These are phyloP conservation scores for Drosophila chauvacae DNA, from an alignment of 1,140 invertebrate species.

Conservation along the genomic window DNA sequence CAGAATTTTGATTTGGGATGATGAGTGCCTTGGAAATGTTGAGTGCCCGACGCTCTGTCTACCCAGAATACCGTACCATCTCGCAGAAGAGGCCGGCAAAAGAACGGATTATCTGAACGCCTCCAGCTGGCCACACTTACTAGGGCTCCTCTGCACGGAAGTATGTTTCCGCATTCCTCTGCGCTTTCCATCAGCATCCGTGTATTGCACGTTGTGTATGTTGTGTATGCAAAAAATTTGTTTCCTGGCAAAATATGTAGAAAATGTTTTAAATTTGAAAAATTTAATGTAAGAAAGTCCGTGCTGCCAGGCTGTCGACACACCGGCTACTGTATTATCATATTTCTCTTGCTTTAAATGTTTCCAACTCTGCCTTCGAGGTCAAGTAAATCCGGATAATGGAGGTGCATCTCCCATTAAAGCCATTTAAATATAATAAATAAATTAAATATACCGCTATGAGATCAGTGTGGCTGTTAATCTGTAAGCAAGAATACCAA, in stretches of 20 bases:
- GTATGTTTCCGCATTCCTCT: not conserved
- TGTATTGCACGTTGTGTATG: not conserved
- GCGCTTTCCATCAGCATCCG: not conserved
- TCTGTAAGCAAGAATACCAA: not conserved
- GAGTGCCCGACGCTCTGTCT: constrained; percentile 1
- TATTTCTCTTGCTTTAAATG: not conserved
- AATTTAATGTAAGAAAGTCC: not conserved
- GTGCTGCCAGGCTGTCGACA: constrained; percentile 1
- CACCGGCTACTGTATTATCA: not conserved
- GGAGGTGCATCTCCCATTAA: not conserved
- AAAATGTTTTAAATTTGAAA: not conserved
- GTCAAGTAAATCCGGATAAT: not conserved
- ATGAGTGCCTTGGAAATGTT: constrained; percentile 22
- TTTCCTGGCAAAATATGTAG: not conserved
- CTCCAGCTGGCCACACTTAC: constrained; percentile 5
- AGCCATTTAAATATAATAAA: not conserved
- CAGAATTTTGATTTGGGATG: constrained; percentile 63
- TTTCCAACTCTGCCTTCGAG: too few species aligned
- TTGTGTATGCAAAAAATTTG: not conserved
- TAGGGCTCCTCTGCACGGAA: not conserved
- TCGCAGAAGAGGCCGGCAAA: not conserved
- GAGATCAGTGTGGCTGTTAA: not conserved
- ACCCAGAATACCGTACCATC: not conserved
- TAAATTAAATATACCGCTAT: not conserved
- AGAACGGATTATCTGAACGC: not conserved